These are phyloP conservation scores for Pseudomyrmex dendroicus DNA, from an alignment of 1,140 invertebrate genomes.

Conservation along the genomic window DNA sequence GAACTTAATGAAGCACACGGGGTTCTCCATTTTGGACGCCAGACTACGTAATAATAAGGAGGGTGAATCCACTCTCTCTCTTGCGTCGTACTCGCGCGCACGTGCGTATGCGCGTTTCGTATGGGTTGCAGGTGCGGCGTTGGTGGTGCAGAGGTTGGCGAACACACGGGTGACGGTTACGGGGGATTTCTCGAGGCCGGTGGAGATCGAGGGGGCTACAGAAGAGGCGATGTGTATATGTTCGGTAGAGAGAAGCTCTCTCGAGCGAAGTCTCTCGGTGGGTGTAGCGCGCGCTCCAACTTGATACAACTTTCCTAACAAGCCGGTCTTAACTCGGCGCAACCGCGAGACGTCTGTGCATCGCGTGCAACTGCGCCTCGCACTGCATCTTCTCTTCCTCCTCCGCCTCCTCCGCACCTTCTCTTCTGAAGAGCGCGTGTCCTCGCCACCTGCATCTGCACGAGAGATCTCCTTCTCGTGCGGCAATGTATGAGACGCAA, in stretches of 20 bases:
- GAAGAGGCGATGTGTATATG: not conserved
- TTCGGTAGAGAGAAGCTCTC: constrained; percentile 19
- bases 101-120: not conserved
- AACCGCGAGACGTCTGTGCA: constrained; percentile 68
- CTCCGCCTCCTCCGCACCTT: not conserved
- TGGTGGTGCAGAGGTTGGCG: not conserved
- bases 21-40: constrained; percentile 47
- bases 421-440: constrained; percentile 10
- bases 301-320: constrained; percentile 77
- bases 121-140: constrained; percentile 7
- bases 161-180: constrained; percentile 41
- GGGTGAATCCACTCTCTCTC: constrained; percentile 32
- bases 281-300: constrained; percentile 67
- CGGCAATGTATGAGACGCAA: constrained; percentile 57
- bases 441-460: not conserved
- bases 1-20: constrained; percentile 60
- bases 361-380: constrained; percentile 62
- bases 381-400: constrained; percentile 23
- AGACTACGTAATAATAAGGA: constrained; percentile 59
- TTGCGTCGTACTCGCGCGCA: not conserved
- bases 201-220: not conserved
- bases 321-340: constrained; percentile 72
- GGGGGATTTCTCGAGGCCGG: constrained; percentile 19
- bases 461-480: not conserved
- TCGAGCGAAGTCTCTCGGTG: constrained; percentile 45